A percentile compares a stretch with the other conserved stretches of the same genome.
phyloP scores from a whole-genome alignment of 2,888 invertebrate species.

The Drosophila neotestacea region DNA sequence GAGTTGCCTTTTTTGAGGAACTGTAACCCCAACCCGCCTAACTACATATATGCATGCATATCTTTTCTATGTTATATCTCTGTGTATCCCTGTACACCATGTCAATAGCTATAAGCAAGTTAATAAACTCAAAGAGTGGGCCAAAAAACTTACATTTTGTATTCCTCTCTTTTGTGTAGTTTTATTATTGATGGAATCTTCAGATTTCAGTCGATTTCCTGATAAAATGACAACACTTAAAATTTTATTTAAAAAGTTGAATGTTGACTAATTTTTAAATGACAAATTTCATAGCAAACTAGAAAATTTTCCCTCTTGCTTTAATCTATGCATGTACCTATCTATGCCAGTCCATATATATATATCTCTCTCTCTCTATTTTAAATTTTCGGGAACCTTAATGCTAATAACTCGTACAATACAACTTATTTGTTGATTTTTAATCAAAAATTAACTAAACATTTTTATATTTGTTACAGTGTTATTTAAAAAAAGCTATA shows the following conservation, averaged over 20 bases:
- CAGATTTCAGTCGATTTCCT: neutral
- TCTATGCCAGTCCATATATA: no score
- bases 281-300: neutral
- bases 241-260: neutral
- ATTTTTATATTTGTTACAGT: no score
- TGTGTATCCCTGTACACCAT: slow-evolving; percentile 9
- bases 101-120: slow-evolving; percentile 7
- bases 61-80: slow-evolving; percentile 6
- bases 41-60: slow-evolving; percentile 3
- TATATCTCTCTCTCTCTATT: no score
- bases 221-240: no score
- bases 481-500: no score
- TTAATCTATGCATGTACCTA: neutral
- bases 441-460: no score
- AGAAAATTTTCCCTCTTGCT: neutral
- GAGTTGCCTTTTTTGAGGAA: slow-evolving; percentile 98
- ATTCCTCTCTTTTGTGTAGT: neutral
- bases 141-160: neutral
- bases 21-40: slow-evolving; percentile 86
- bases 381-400: no score
- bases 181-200: neutral
- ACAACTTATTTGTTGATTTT: no score
- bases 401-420: no score
- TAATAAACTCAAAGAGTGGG: slow-evolving; percentile 13
- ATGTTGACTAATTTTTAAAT: neutral